Evolutionary conservation across 1,140 invertebrate genomes (phyloP), one percentile per base, ranked within the genome.

Genomic region (Drosophila micromelanica): DNA sequence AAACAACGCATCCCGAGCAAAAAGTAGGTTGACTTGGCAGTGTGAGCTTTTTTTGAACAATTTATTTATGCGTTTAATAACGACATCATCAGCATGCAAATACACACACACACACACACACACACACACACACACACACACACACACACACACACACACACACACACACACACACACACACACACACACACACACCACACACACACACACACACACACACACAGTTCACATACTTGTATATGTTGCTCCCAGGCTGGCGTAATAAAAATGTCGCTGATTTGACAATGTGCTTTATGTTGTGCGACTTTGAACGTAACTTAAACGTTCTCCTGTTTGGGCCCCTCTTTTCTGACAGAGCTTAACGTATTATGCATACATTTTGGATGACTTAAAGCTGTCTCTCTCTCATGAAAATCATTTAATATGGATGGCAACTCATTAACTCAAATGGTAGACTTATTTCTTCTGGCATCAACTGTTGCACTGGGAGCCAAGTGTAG

Each of bases 231-330:
- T 72, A 60, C 62, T 55, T 71, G 45, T 51, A 37, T 57, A 45
- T 15, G 59, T 40, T 40, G 43, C 49, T 59, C 51, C 56, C 62
- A 45, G 52, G 49, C 42, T 78, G 57, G 57, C 65, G 85, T 75
- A 84, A 89, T 89, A 90, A 89, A 89, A 89, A 90, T 90, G 84
- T 89, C 84, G 84, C 84, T 84, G 85, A 89, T 90, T 89, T 89
- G 80, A 85, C 84, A 89, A 85, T 84, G 80, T 90, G 63, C 70
- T 89, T 82, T 84, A 84, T 89, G 71, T 67, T 64, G 67, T 55
- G 55, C 38, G 43, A 67, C 63, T 59, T 65, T 23, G 1, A 49
- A 68, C 76, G 56, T 68, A 46, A 8, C 37, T 35, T 35, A 9
- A 7, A 0, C 40, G 35, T 8, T 7, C 13, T 7, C 35, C 30